phyloP scores from a whole-genome alignment of 2,113 vertebrate genomes.

The Syngnathus scovelli region DNA sequence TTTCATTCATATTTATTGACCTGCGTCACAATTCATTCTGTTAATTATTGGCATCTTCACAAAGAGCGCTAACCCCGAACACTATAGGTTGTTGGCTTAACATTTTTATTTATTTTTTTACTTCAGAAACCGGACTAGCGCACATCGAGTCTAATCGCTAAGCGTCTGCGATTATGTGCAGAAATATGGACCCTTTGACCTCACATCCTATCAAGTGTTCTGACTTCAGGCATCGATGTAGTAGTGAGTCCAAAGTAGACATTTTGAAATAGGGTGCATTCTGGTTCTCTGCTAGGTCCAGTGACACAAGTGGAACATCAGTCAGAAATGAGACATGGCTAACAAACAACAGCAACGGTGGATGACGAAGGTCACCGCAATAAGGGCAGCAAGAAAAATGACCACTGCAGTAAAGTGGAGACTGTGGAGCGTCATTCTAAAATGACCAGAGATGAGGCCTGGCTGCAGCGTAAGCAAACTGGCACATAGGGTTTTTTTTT shows the following conservation, averaged over 20 bases:
- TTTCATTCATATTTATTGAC: neutral
- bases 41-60: neutral
- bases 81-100: neutral
- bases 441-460: neutral
- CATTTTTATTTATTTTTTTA: slow-evolving; percentile 17
- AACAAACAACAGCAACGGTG: neutral
- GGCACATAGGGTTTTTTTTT: neutral
- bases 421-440: neutral
- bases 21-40: neutral
- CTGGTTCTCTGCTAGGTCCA: neutral
- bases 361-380: neutral
- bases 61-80: neutral
- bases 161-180: neutral
- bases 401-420: neutral
- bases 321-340: neutral
- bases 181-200: neutral
- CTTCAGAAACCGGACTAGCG: slow-evolving; percentile 5
- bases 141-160: slow-evolving; percentile 10
- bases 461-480: neutral
- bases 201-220: neutral
- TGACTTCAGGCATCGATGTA: neutral
- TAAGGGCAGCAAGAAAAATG: neutral
- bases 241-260: neutral
- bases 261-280: neutral
- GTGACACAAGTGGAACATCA: neutral